Evolutionary conservation across 2,113 vertebrate genomes (phyloP).

Genomic region (Trochalopteron elliotii): DNA sequence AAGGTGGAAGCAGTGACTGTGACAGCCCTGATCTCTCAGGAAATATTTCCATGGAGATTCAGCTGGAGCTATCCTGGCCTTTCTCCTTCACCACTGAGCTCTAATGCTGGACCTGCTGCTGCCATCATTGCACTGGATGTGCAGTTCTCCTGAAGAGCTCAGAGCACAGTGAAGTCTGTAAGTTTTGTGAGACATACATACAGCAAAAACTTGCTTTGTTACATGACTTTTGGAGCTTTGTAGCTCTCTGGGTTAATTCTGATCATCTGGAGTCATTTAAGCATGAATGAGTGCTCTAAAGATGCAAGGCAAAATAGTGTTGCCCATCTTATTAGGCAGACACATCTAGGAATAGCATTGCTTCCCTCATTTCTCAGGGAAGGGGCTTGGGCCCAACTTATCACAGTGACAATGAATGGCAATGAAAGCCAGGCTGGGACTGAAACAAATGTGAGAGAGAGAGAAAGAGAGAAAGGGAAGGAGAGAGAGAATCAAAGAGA

Average conservation of each 20-base stretch:
- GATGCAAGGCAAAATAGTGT: neutral
- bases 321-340: neutral
- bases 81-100: neutral
- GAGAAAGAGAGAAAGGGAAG: neutral
- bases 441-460: neutral
- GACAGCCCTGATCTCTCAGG: neutral
- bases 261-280: neutral
- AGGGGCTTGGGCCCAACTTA: neutral
- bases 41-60: neutral
- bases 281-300: neutral
- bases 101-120: neutral
- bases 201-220: neutral
- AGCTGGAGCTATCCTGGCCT: neutral
- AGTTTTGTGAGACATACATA: neutral
- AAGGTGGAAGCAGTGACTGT: neutral
- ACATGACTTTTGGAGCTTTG: neutral
- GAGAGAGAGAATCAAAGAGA: neutral
- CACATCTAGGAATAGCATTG: neutral
- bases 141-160: neutral
- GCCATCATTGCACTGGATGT: no score
- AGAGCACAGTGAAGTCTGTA: neutral
- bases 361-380: neutral
- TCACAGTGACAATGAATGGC: neutral
- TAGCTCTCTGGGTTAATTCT: neutral
- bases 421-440: neutral